Base-by-base conservation (phyloP, 2,888 invertebrate genomes). In the Tinea trinotella region DNA sequence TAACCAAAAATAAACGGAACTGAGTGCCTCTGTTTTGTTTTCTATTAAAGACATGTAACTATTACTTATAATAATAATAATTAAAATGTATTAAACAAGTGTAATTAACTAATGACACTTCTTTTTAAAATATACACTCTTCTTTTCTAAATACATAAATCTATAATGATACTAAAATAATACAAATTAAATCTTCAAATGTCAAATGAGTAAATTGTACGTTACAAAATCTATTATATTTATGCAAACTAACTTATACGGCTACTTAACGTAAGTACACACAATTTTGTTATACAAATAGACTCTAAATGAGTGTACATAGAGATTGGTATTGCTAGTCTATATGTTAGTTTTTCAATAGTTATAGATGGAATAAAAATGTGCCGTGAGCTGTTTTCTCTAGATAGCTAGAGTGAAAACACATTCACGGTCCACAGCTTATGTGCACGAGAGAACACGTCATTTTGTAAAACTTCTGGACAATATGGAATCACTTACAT, bases 401-500 rank as follows among this genome's bases (percentile, higher is more conserved):
- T n/a, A 40, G 40, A 40, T 40, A 40, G 15, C 40, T 40, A 5
- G 40, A 40, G 40, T 40, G 40, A 40, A 40, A 40, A 15, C 15
- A 13, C 40, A 40, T n/a, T n/a, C n/a, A 40, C 40, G 40, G 40
- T 40, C 15, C 30, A 30, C 30, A 30, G 30, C 30, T 10, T 30
- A 30, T 15, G 13, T 15, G 40, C 40, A 40, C 40, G 15, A 12
- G 2, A 15, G 12, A 15, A n/a, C 40, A 13, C 40, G 40, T 40
- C 13, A 40, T 40, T 13, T 40, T 2, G 13, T 40, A 40, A 12
- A 40, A 3, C 15, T 46, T n/a, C 46, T 46, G 18, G 46, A 19
- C 46, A 6, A 46, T n/a, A 17, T 46, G 17, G 46, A 46, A 46
- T 46, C 46, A 46, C 46, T 46, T 46, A 46, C 46, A 1, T 46